Percentiles rank a stretch among this genome's conserved stretches.
Conservation (phyloP, 2,888 invertebrate species). For the Synanthedon myopaeformis region DNA sequence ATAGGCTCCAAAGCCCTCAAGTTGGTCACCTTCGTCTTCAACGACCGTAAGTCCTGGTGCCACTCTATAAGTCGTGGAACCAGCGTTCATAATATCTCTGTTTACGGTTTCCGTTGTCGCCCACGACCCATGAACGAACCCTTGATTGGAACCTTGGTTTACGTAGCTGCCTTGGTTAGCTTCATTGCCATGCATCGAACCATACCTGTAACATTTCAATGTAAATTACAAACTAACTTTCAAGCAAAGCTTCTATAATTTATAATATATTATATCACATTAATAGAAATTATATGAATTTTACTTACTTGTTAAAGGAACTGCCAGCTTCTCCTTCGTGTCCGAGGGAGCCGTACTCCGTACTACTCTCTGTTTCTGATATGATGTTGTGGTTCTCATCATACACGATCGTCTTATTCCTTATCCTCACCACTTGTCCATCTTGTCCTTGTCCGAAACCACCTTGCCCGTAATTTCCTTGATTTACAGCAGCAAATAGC, state of each 20-base stretch:
- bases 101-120: slow-evolving; percentile 63
- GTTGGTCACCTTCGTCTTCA: slow-evolving; percentile 46
- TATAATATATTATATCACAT: too few relatives aligned
- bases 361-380: slow-evolving; percentile 62
- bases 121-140: slow-evolving; percentile 51
- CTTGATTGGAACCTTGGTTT: slow-evolving; percentile 18
- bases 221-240: neutral
- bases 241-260: neutral
- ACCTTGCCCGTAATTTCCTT: slow-evolving; percentile 12
- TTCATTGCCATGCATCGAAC: neutral
- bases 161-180: slow-evolving; percentile 8
- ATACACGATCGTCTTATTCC: slow-evolving; percentile 43
- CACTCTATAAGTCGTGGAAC: slow-evolving; percentile 40
- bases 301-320: slow-evolving; percentile 52
- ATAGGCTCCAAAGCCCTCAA: slow-evolving; percentile 39
- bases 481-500: slow-evolving; percentile 3
- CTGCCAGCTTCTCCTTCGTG: slow-evolving; percentile 59
- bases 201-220: neutral
- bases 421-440: slow-evolving; percentile 32
- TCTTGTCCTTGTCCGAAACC: slow-evolving; percentile 22
- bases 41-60: slow-evolving; percentile 43
- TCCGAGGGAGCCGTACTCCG: slow-evolving; percentile 56
- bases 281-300: too few relatives aligned
- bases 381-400: slow-evolving; percentile 55
- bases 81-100: slow-evolving; percentile 50